Evolutionary conservation across 2,888 invertebrate species (phyloP).

Genomic region (Cabera pusaria): DNA sequence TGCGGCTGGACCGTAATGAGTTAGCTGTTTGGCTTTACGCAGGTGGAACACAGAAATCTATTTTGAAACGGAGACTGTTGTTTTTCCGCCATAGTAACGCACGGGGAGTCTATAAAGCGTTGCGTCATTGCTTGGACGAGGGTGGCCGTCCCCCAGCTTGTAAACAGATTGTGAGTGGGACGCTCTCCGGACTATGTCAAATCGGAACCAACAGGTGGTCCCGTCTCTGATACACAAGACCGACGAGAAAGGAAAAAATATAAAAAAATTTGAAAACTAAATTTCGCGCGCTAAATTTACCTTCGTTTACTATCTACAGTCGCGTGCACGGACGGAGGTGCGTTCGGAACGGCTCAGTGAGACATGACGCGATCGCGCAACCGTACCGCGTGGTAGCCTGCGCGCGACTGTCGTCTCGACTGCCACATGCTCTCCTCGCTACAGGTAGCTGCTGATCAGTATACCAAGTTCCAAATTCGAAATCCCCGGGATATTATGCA

Average conservation of each 20-base stretch:
- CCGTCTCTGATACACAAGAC: slow-evolving; percentile 23
- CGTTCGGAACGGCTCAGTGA: slow-evolving; percentile 52
- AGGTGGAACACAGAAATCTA: slow-evolving; percentile 73
- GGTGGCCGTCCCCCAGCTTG: slow-evolving; percentile 62
- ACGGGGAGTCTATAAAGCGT: slow-evolving; percentile 69
- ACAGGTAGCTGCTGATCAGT: slow-evolving; percentile 76
- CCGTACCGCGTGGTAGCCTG: slow-evolving; percentile 76
- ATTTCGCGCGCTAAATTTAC: slow-evolving; percentile 37
- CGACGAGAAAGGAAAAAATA: slow-evolving; percentile 5
- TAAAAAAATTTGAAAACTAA: slow-evolving; percentile 25
- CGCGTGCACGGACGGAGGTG: slow-evolving; percentile 49
- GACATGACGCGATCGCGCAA: slow-evolving; percentile 60
- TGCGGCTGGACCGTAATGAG: slow-evolving; percentile 46
- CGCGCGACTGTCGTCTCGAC: slow-evolving; percentile 71
- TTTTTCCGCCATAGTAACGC: slow-evolving; percentile 78
- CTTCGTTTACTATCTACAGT: slow-evolving; percentile 32
- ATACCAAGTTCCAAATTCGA: slow-evolving; percentile 54
- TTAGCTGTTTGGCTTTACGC: slow-evolving; percentile 41
- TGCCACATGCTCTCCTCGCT: slow-evolving; percentile 62
- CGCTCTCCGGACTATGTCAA: slow-evolving; percentile 68
- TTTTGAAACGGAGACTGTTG: slow-evolving; percentile 68
- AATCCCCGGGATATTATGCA: slow-evolving; percentile 52
- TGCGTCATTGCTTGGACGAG: slow-evolving; percentile 67
- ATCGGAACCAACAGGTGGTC: slow-evolving; percentile 77
- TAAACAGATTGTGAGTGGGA: slow-evolving; percentile 80